Conservation (phyloP, 1,140 invertebrate genomes). For the Drosophila gunungcola region DNA sequence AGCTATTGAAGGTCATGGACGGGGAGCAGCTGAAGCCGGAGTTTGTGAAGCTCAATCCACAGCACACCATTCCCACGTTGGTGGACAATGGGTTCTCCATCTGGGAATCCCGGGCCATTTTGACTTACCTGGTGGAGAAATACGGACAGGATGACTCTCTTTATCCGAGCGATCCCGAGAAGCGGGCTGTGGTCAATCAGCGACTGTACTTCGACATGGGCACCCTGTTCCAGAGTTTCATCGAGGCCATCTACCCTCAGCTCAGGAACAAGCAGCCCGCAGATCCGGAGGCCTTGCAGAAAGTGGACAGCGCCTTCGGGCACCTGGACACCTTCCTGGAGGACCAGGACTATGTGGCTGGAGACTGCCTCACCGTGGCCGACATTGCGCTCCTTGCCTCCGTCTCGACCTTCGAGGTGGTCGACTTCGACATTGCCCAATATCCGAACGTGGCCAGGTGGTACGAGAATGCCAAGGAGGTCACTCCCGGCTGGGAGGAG, state of each 20-base stretch:
- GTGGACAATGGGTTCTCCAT: constrained; percentile 88
- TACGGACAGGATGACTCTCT: constrained; percentile 89
- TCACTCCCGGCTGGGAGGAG: constrained; percentile 86
- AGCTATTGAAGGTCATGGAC: constrained; percentile 87
- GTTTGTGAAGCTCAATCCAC: constrained; percentile 87
- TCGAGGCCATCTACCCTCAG: constrained; percentile 88
- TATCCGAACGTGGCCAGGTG: constrained; percentile 89
- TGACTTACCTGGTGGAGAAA: constrained; percentile 88
- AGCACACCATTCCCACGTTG: constrained; percentile 88
- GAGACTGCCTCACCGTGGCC: constrained; percentile 90
- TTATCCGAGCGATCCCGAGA: constrained; percentile 88
- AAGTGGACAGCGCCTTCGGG: constrained; percentile 87
- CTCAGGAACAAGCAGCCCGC: constrained; percentile 87
- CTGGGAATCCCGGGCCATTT: constrained; percentile 90
- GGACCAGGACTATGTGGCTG: constrained; percentile 88
- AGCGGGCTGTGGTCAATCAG: constrained; percentile 89
- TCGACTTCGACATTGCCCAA: constrained; percentile 88
- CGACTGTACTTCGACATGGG: constrained; percentile 90
- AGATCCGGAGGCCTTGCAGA: constrained; percentile 87
- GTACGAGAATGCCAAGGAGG: constrained; percentile 88
- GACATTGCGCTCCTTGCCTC: constrained; percentile 88
- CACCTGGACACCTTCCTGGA: constrained; percentile 89
- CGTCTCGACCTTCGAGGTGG: constrained; percentile 88
- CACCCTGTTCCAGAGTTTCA: constrained; percentile 87
- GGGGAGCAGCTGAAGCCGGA: constrained; percentile 89